Evolutionary conservation across 2,797 vertebrate genomes (phyloP), one percentile per base, ranked within the genome.

Genomic region (Crax fasciolata): DNA sequence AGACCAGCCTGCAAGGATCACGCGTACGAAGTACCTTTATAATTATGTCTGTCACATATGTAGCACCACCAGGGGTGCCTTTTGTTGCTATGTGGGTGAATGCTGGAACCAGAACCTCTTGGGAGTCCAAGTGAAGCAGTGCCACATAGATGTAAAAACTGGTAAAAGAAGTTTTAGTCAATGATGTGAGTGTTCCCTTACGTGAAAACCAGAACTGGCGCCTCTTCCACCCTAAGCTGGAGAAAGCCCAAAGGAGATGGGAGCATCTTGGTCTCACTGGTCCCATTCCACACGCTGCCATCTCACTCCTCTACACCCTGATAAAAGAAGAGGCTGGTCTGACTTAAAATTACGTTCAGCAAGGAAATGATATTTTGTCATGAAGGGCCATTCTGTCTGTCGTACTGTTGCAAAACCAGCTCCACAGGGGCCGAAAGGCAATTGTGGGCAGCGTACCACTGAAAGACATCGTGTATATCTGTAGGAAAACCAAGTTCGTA

Each of bases 241-340:
- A 81, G 39, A 62, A 62, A 84, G 8, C 9, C 25, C 55, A 68
- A 48, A 75, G 5, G 3, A 32, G 38, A 44, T 21, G 58, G 68
- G 18, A 87, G 4, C 8, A 28, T 35, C 19, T 71, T 28, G 0
- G 0, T 25, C 27, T 61, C 1, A 0, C 27, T 0, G 0, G 18
- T 55, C 32, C 41, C 10, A 12, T 18, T 13, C 8, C 25, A 17
- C 35, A 30, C 18, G 16, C 14, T 0, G 1, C 10, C 32, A 72
- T 35, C n/a, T 73, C n/a, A 41, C 27, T 48, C 25, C 11, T 82
- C 48, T 70, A 27, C 43, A 52, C 25, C 16, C 27, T 19, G 14
- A 1, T n/a, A 52, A 70, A 87, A 85, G 10, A 27, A 63, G 25
- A 7, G 1, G 12, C 19, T 54, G 19, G 10, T 17, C 79, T 81